Evolutionary conservation across 2,888 invertebrate species (phyloP), one percentile per base, ranked within the genome.

Genomic region (Venusia cambrica): DNA sequence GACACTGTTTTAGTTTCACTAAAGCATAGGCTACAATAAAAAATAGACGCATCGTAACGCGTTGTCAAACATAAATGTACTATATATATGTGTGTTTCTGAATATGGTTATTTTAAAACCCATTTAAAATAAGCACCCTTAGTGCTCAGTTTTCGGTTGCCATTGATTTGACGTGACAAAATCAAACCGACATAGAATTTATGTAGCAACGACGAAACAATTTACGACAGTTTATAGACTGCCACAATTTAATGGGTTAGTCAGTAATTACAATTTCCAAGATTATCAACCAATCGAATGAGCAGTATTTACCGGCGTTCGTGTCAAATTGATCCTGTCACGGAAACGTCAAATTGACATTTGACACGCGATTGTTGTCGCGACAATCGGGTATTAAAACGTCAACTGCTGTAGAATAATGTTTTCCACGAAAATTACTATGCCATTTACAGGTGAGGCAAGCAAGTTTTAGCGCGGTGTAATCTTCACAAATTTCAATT

Each of bases 261-360:
- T 19, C 19, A 16, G 38, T 36, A 39, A 44, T 39, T 44, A 39
- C 28, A 41, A 51, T 57, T 61, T 48, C 36, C 58, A 58, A 56
- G 47, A 58, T 58, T 54, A 53, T 44, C 39, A 10, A 51, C 49
- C 52, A 42, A 59, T 57, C 50, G 50, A 51, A 42, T 44, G 40
- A 51, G 48, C 54, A 45, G 51, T 56, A 55, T 65, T 65, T 64
- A 65, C 59, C 44, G 55, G 43, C 45, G 33, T 48, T 57, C 52
- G 53, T 54, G 60, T 54, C 53, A 52, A 62, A 60, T 58, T 51
- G 51, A 41, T 54, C 48, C 37, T 45, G 60, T 54, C 65, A 63
- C 66, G 66, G 36, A 54, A 54, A 54, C 45, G 38, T 38, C 31
- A 31, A 47, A 47, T 48, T 53, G 45, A 50, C 40, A 35, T 48